Percentiles rank a stretch among this genome's conserved stretches.
phyloP scores from a whole-genome alignment of 2,113 vertebrate genomes.

The Cinclus cinclus region DNA sequence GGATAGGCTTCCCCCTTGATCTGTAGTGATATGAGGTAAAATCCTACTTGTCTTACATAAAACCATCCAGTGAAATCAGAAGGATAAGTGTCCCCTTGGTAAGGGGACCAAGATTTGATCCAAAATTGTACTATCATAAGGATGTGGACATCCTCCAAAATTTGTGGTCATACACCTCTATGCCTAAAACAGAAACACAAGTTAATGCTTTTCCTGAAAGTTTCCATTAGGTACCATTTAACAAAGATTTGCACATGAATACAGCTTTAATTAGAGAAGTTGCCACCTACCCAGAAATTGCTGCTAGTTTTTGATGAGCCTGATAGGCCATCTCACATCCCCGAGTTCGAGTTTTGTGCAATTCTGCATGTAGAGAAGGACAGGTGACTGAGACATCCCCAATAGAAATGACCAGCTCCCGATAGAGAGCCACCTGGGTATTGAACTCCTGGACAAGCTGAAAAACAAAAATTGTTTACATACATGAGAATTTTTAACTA shows the following conservation, averaged over 20 bases:
- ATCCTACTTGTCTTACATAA: not conserved
- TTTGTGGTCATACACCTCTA: not conserved
- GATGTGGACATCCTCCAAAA: not conserved
- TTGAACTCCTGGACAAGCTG: constrained; percentile 99
- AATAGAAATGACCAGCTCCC: constrained; percentile 96
- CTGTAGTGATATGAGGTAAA: not conserved
- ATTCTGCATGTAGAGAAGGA: constrained; percentile 85
- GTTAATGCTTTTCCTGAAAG: not conserved
- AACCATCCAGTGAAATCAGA: not conserved
- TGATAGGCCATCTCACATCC: constrained; percentile 93
- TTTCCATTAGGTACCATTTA: not conserved
- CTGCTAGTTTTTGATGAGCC: constrained; percentile 91
- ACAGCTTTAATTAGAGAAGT: not conserved
- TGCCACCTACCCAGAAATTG: constrained; percentile 91
- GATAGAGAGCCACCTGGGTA: constrained; percentile 94
- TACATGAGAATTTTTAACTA: not conserved
- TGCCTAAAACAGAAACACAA: not conserved
- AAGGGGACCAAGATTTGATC: not conserved
- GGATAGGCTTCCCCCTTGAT: not conserved
- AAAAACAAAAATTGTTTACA: constrained; percentile 60
- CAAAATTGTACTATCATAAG: not conserved
- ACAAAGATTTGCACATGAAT: not conserved
- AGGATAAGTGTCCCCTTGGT: not conserved
- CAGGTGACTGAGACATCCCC: constrained; percentile 90
- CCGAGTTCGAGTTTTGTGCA: constrained; percentile 90